These are phyloP conservation scores for Drosophila meridiana DNA, from an alignment of 2,888 invertebrate species.

Conservation along the genomic window DNA sequence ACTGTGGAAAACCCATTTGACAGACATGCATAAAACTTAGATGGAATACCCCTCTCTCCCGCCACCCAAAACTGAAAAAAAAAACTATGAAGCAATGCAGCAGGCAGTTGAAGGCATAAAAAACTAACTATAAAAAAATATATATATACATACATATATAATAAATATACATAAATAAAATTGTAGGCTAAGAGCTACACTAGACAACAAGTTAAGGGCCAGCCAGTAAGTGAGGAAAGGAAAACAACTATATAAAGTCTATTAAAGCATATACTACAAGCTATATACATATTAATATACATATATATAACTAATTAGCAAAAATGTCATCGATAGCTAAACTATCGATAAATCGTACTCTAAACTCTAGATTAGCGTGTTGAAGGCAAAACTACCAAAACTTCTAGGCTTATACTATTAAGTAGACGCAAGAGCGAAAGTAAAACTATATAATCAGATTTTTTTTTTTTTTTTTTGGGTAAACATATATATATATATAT, in stretches of 20 bases:
- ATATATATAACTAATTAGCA: conserved; percentile 22
- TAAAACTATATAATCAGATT: conserved; percentile 12
- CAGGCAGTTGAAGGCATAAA: conserved; percentile 45
- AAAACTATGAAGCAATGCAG: conserved; percentile 59
- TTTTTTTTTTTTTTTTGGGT: conserved; percentile 39
- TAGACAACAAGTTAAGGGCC: conserved; percentile 28
- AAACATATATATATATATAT: conserved; percentile 4
- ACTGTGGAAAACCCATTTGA: neutral
- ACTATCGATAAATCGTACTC: conserved; percentile 15
- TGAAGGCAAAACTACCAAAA: conserved; percentile 36
- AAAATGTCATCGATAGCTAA: conserved; percentile 18
- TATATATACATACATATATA: conserved; percentile 23
- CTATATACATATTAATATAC: conserved; percentile 9
- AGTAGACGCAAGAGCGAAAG: conserved; percentile 42
- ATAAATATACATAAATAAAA: conserved; percentile 23
- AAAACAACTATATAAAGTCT: conserved; percentile 16
- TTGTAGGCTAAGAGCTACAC: conserved; percentile 34
- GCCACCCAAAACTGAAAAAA: conserved; percentile 9
- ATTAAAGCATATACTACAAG: conserved; percentile 18
- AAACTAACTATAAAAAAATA: conserved; percentile 11
- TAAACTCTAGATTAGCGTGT: conserved; percentile 49
- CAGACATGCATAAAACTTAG: conserved; percentile 22
- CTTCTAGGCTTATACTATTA: conserved; percentile 52
- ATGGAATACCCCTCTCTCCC: conserved; percentile 5
- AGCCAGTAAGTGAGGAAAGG: conserved; percentile 20